Conservation (phyloP, 1,140 invertebrate genomes). For the Cydia fagiglandana region DNA sequence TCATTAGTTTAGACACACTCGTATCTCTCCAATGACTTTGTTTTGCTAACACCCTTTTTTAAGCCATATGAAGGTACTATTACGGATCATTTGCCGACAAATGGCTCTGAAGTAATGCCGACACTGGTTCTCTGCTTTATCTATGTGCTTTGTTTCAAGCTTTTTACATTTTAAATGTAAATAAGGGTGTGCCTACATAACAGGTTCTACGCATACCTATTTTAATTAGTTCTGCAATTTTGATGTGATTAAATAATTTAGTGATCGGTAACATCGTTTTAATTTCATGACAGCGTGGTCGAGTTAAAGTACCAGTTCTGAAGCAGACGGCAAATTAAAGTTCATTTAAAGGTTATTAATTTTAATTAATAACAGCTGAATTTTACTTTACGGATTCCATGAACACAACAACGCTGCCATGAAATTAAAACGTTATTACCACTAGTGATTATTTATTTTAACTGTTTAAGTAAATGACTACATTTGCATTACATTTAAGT, state of each 20-base stretch:
- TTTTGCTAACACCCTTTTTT: conserved; percentile 54
- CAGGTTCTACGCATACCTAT: too few relatives aligned
- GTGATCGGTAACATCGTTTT: too few relatives aligned
- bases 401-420: too few relatives aligned
- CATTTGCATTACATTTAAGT: neutral
- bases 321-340: too few relatives aligned
- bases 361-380: too few relatives aligned
- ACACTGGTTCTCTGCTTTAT: conserved; percentile 52
- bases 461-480: neutral
- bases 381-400: too few relatives aligned
- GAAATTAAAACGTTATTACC: too few relatives aligned
- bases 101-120: conserved; percentile 68
- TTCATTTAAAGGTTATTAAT: too few relatives aligned
- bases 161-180: conserved; percentile 44
- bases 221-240: too few relatives aligned
- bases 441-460: neutral
- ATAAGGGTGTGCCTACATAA: conserved; percentile 23
- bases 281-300: too few relatives aligned
- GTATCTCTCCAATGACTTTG: conserved; percentile 52
- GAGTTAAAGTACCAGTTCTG: too few relatives aligned
- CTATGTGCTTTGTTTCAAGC: conserved; percentile 41
- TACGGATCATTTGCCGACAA: conserved; percentile 65
- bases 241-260: too few relatives aligned
- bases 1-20: conserved; percentile 58
- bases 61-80: conserved; percentile 58